phyloP scores from a whole-genome alignment of 2,888 invertebrate genomes.

The Cryptus armator region DNA sequence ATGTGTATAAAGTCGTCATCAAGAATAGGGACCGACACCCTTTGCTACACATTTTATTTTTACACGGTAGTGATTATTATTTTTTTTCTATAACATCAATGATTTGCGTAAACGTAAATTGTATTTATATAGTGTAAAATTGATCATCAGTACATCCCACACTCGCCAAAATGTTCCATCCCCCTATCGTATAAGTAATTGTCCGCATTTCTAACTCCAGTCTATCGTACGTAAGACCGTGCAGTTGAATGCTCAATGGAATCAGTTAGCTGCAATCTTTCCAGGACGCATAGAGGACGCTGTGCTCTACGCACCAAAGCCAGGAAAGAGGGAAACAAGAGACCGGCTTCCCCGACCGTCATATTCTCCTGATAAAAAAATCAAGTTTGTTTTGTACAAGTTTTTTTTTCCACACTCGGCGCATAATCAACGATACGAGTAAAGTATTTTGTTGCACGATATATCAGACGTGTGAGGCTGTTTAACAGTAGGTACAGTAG shows the following conservation, averaged over 20 bases:
- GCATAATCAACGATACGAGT: constrained; percentile 35
- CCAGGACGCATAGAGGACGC: constrained; percentile 11
- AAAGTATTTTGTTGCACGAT: constrained; percentile 14
- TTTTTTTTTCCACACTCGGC: constrained; percentile 72
- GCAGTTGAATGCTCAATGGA: neutral
- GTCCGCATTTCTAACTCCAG: neutral
- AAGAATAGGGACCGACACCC: too few relatives aligned
- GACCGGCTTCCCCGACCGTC: constrained; percentile 56
- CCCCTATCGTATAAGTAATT: too few relatives aligned
- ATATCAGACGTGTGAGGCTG: neutral
- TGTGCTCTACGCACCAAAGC: neutral
- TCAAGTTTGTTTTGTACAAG: constrained; percentile 79
- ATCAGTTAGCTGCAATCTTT: neutral
- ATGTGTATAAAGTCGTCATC: too few relatives aligned
- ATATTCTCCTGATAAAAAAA: constrained; percentile 80
- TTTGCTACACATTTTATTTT: too few relatives aligned
- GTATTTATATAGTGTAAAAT: too few relatives aligned
- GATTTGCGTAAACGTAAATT: too few relatives aligned
- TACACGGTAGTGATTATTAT: neutral
- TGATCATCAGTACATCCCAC: too few relatives aligned
- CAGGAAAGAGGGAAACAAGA: constrained; percentile 37
- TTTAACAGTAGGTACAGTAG: neutral
- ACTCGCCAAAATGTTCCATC: too few relatives aligned
- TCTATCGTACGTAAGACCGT: neutral
- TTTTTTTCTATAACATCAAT: neutral